Base-by-base conservation (phyloP, 2,888 invertebrate species). In the Dilophus febrilis region DNA sequence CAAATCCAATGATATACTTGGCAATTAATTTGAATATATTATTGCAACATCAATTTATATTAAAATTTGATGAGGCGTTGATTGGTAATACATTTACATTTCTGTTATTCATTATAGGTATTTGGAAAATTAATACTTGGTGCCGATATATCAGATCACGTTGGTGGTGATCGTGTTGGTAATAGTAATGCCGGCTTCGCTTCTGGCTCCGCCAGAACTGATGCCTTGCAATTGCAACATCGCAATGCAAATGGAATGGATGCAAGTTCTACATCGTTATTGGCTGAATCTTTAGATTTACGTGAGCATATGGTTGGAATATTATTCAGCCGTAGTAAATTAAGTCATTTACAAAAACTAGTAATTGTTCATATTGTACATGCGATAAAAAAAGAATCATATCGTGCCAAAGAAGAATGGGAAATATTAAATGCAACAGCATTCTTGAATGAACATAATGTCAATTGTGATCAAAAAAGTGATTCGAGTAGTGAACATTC, bases 301-400 rank as follows among this genome's bases (percentile, higher is more conserved):
- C 75, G 91, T 33, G 94, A 94, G 55, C 94, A 94, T 56, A 90
- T 95, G 73, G 94, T 94, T 34, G 92, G 94, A 44, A 94, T 95
- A 51, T 66, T 95, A 35, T 95, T 94, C 61, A 88, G 90, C 42
- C 74, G 92, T 37, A 88, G 88, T 57, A 91, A 92, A 59, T 66
- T 95, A 18, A 91, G 91, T 0, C 85, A 90, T 51, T 66, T 94
- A 39, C 94, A 94, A 59, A 86, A 86, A 59, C 90, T 90, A 70
- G 88, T 86, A 12, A 88, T 88, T 59, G 74, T 85, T 0, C 88
- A 88, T 57, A 87, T 88, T 44, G 86, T 86, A 13, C 79, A 82
- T 54, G 91, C 92, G 2, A 92, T 95, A 43, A 74, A 83, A 10
- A 82, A 86, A 55, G 94, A 95, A 64, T 80, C 90, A 0, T 67